Conservation (phyloP, 2,888 invertebrate genomes). For the Tineola bisselliella region DNA sequence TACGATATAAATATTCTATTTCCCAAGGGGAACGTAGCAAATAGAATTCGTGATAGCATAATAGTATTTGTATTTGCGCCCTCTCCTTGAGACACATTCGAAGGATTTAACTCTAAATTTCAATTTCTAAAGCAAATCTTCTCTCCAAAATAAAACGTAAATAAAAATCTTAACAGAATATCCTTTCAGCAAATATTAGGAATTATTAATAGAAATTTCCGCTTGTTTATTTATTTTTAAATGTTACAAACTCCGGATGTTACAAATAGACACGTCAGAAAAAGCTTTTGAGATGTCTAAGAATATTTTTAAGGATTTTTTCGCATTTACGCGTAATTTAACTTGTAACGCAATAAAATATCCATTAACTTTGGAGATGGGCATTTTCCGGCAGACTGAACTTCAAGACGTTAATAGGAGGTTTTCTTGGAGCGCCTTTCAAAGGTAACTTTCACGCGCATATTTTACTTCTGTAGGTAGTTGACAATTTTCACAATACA, state of each 20-base stretch:
- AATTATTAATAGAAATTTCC: neutral
- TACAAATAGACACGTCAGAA: slow-evolving; percentile 22
- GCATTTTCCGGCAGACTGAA: slow-evolving; percentile 53
- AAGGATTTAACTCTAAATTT: neutral
- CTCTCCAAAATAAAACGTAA: neutral
- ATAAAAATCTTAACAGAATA: neutral
- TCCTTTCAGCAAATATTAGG: neutral
- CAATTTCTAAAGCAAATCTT: neutral
- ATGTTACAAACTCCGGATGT: neutral
- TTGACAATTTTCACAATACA: slow-evolving; percentile 1
- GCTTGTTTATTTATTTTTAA: neutral
- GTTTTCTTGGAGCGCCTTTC: slow-evolving; percentile 32
- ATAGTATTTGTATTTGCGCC: slow-evolving; percentile 16
- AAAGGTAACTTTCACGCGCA: slow-evolving; percentile 13
- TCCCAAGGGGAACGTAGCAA: slow-evolving; percentile 15
- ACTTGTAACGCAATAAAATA: slow-evolving; percentile 58
- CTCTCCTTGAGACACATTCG: slow-evolving; percentile 10
- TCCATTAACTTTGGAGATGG: slow-evolving; percentile 62
- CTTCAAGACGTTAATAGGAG: slow-evolving; percentile 32
- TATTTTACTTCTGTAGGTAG: neutral
- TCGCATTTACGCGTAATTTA: slow-evolving; percentile 58
- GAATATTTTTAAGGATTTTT: slow-evolving; percentile 37
- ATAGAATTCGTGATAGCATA: slow-evolving; percentile 12
- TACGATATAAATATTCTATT: slow-evolving; percentile 17
- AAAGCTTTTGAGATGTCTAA: slow-evolving; percentile 21